Base-by-base conservation (phyloP, 2,888 invertebrate species). In the Dryocosmus kuriphilus region DNA sequence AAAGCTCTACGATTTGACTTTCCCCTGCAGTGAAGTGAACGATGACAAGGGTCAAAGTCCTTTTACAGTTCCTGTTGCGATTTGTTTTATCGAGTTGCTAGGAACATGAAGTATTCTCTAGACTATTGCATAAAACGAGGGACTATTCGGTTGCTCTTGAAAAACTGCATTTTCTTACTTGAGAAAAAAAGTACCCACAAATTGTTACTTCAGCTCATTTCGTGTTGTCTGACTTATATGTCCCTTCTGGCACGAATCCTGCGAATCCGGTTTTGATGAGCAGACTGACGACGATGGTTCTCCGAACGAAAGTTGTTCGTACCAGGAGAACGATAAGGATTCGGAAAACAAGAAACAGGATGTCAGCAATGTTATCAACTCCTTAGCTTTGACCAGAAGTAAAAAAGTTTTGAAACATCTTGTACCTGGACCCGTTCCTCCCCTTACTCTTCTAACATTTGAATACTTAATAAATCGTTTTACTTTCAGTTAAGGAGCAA, bases 31-130 rank as follows among this genome's bases (percentile, higher is more conserved):
- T n/a, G 94, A 94, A 51, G 91, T 93, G 16, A 92, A 93, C 65
- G 93, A 93, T 35, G 95, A 95, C 77, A 94, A 94, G 80, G 93
- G 95, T 80, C 96, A 96, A 84, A 98, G 98, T 92, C 98, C 98
- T 0, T 98, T 98, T 88, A 98, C 97, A 0, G 95, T 97, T 1
- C 98, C 98, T 0, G 98, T 99, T 0, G 98, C 97, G 0, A 97
- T 98, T 90, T 98, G 41, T 91, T 98, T 35, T 98, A 98, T 87
- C 93, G 97, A 32, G 97, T 98, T 7, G 98, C 98, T 0, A 93
- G 97, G 82, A 97, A 96, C 88, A 96, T 98, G 96, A 95, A 96
- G 84, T 93, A 95, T 81, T 94, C 95, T 5, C 93, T 94, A 77
- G 93, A 93, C 62, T 89, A 89, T 51, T 90, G 91, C 57, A 88